phyloP scores from a whole-genome alignment of 2,888 invertebrate species.

The Ommatoiulus sabulosus region DNA sequence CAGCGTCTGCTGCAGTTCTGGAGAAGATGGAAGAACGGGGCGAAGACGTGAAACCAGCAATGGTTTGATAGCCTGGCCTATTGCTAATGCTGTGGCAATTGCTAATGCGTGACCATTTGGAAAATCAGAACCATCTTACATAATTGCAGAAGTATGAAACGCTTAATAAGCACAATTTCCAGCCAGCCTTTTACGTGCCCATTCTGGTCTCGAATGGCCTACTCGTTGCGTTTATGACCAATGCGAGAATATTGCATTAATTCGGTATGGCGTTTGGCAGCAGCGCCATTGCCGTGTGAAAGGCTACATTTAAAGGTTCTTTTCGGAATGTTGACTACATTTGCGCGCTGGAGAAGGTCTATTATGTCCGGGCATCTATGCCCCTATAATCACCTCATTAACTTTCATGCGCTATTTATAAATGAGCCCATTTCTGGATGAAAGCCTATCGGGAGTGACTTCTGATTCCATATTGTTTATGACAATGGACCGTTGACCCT shows the following conservation, averaged over 20 bases:
- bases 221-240: constrained; percentile 14
- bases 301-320: neutral
- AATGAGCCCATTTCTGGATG: constrained; percentile 21
- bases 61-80: too few relatives aligned
- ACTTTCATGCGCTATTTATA: constrained; percentile 15
- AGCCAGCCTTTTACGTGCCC: neutral
- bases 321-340: neutral
- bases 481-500: constrained; percentile 28
- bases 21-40: too few relatives aligned
- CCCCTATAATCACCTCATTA: constrained; percentile 34
- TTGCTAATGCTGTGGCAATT: neutral
- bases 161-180: constrained; percentile 18
- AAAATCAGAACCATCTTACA: neutral
- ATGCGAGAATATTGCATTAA: constrained; percentile 24
- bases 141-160: neutral
- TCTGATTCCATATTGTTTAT: constrained; percentile 28
- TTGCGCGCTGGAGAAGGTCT: neutral
- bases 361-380: constrained; percentile 8
- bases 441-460: constrained; percentile 2
- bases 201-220: constrained; percentile 8
- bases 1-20: too few relatives aligned
- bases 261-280: neutral
- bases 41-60: too few relatives aligned
- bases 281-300: neutral
- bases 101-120: neutral